Evolutionary conservation across 2,113 vertebrate species (phyloP), one percentile per base, ranked within the genome.

Genomic region (Bucco capensis): DNA sequence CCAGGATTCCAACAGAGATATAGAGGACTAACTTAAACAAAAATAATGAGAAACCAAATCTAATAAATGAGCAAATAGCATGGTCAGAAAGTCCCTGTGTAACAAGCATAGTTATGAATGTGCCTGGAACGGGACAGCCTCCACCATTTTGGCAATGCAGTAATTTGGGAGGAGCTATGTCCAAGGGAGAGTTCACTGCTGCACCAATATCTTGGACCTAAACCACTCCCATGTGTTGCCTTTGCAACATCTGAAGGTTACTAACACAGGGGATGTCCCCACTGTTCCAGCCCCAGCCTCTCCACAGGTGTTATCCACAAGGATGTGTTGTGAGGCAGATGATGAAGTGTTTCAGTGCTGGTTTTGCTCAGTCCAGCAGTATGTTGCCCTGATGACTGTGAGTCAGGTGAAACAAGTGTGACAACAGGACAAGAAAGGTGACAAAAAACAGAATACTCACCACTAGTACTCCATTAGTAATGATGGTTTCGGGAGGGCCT

Each of bases 401-500:
- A 95, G 47, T 88, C 81, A 84, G 53, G 27, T 38, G 57, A 86
- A 93, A 75, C 28, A 72, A 78, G 31, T 61, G 47, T 69, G 30
- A 57, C 58, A 88, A 89, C 30, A 92, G 33, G 27, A 75, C 37
- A 74, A 88, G 79, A 80, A 88, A 90, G 47, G 16, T 96, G 76
- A 87, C 35, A 82, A 88, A 82, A 88, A 88, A 83, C 24, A 18
- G 22, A 76, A 77, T 38, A 64, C 90, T 97, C 91, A 97, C 97
- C 94, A 97, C 95, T 58, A 97, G 72, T 25, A 96, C 93, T 91
- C 96, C 96, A 96, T 97, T 97, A 69, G 94, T 97, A 85, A 95
- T 89, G 58, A 97, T 94, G 46, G 82, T 94, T 96, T 97, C 97
- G 73, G 75, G 66, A 93, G 89, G 85, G 40, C 95, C 94, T 70